Evolutionary conservation across 1,140 invertebrate genomes (phyloP).

Genomic region (Sesamia nonagrioides): DNA sequence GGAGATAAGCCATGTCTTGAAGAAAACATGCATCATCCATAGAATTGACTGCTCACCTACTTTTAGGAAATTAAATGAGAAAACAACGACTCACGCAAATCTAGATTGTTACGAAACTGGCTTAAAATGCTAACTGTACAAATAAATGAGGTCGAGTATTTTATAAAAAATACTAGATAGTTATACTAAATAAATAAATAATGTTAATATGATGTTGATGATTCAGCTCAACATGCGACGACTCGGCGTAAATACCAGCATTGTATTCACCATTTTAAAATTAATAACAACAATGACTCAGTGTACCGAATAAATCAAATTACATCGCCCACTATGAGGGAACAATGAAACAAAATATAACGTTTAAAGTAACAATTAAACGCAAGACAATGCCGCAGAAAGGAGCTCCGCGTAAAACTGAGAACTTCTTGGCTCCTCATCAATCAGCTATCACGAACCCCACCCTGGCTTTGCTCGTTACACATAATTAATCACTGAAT

Average conservation of each 20-base stretch:
- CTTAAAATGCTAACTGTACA: neutral
- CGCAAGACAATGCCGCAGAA: conserved; percentile 75
- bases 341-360: conserved; percentile 81
- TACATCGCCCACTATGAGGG: conserved; percentile 72
- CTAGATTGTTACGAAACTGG: conserved; percentile 15
- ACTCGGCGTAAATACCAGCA: conserved; percentile 61
- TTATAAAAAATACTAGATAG: conserved; percentile 20
- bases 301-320: conserved; percentile 79
- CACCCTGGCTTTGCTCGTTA: conserved; percentile 73
- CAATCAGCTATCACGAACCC: conserved; percentile 76
- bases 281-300: conserved; percentile 83
- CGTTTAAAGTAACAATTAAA: conserved; percentile 83
- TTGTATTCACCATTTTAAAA: conserved; percentile 76
- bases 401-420: conserved; percentile 63
- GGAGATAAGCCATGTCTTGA: conserved; percentile 72
- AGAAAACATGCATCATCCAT: conserved; percentile 30
- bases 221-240: conserved; percentile 60
- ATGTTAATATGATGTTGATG: conserved; percentile 64
- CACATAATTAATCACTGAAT: conserved; percentile 85
- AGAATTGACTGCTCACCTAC: conserved; percentile 16
- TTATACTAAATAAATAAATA: conserved; percentile 49
- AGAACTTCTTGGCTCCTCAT: conserved; percentile 70
- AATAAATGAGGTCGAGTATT: conserved; percentile 16
- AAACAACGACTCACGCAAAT: neutral
- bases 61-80: conserved; percentile 10